These are phyloP conservation scores for Poeciliopsis gracilis DNA, from an alignment of 2,797 vertebrate genomes.

Conservation along the genomic window DNA sequence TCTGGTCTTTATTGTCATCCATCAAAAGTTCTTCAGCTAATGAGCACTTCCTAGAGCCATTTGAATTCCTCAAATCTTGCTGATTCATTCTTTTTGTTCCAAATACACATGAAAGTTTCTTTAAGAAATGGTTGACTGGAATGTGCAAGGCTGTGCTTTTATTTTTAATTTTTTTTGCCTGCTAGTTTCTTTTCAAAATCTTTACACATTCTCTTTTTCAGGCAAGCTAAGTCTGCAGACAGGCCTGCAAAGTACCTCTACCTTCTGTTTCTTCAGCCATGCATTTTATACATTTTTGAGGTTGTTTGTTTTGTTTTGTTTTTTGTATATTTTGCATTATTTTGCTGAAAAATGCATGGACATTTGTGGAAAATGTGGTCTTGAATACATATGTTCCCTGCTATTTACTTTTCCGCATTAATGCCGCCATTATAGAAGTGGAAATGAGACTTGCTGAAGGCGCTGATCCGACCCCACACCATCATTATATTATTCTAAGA, in stretches of 20 bases:
- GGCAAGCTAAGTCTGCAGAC: not conserved
- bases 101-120: not conserved
- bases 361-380: not conserved
- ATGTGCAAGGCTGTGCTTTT: not conserved
- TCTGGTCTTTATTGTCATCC: not conserved
- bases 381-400: not conserved
- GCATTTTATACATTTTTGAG: not conserved
- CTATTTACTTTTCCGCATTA: conserved; percentile 2
- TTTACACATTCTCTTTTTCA: not conserved
- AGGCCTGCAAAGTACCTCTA: not conserved
- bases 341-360: conserved; percentile 1
- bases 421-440: not conserved
- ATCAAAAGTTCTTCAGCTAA: not conserved
- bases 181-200: not conserved
- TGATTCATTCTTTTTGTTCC: not conserved
- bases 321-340: not conserved
- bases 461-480: not conserved
- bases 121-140: not conserved
- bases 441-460: not conserved
- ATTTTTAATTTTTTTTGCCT: not conserved
- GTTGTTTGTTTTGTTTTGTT: not conserved
- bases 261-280: not conserved
- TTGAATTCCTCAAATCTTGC: not conserved
- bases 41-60: not conserved
- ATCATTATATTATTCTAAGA: not conserved